Percentiles rank a stretch among this genome's conserved stretches.
Conservation (phyloP, 2,113 vertebrate genomes). For the Montifringilla adamsi region DNA sequence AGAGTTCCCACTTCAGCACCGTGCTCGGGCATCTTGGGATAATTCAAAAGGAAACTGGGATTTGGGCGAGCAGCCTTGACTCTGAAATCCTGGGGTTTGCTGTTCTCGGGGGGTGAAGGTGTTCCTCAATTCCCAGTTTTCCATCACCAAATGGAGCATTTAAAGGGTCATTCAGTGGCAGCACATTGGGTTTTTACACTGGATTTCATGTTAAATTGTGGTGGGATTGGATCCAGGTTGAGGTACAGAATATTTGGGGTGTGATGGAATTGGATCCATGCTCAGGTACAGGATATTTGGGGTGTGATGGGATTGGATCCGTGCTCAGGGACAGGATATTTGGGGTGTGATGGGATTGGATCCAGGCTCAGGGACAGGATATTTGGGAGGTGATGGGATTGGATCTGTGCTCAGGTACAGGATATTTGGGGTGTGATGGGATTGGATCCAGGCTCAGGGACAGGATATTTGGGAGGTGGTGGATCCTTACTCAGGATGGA, state of each 20-base stretch:
- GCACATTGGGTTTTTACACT: fast-evolving
- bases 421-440: neutral
- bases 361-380: neutral
- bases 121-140: neutral
- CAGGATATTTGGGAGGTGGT: too few relatives aligned
- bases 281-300: neutral
- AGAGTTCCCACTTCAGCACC: neutral
- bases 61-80: fast-evolving
- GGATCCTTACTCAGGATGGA: neutral
- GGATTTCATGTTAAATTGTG: fast-evolving
- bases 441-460: too few relatives aligned
- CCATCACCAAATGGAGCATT: fast-evolving
- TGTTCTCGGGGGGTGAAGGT: fast-evolving
- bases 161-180: fast-evolving
- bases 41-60: neutral
- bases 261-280: fast-evolving
- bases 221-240: neutral
- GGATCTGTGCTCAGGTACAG: fast-evolving
- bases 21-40: neutral
- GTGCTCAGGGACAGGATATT: neutral
- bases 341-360: neutral
- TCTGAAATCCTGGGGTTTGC: fast-evolving
- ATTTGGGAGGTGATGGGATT: neutral
- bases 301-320: too few relatives aligned
- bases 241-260: too few relatives aligned